Conservation (phyloP, 2,888 invertebrate genomes). For the Harpalus rufipes region DNA sequence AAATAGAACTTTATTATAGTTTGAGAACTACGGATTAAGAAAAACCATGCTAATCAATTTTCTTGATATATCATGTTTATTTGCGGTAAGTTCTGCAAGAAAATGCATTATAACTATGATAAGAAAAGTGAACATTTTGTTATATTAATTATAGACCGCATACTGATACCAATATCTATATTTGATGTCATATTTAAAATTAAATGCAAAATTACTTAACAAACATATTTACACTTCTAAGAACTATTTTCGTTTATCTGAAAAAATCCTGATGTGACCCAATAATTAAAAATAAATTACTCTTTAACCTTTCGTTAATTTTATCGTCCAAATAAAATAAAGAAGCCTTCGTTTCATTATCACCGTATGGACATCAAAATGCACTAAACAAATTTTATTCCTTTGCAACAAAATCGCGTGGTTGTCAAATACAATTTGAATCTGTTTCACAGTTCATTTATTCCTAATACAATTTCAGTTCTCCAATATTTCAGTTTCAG, state of each 20-base stretch:
- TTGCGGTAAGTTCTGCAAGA: background rate
- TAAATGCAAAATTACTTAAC: slow-evolving; percentile 29
- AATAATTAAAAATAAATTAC: background rate
- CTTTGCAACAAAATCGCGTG: background rate
- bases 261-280: background rate
- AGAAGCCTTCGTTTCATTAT: background rate
- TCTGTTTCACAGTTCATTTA: slow-evolving; percentile 23
- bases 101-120: background rate
- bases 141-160: background rate
- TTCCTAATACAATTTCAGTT: slow-evolving; percentile 21
- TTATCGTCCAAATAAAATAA: background rate
- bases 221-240: background rate
- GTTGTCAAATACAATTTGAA: background rate
- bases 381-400: background rate
- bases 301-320: background rate
- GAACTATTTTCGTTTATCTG: background rate
- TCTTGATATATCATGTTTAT: too few species aligned
- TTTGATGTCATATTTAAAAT: slow-evolving; percentile 25
- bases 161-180: background rate
- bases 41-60: too few species aligned
- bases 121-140: slow-evolving; percentile 6
- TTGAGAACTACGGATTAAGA: too few species aligned
- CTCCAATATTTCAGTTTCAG: slow-evolving; percentile 31
- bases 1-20: too few species aligned
- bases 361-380: background rate